Base-by-base conservation (phyloP, 1,140 invertebrate species). In the Oryctes rhinoceros region DNA sequence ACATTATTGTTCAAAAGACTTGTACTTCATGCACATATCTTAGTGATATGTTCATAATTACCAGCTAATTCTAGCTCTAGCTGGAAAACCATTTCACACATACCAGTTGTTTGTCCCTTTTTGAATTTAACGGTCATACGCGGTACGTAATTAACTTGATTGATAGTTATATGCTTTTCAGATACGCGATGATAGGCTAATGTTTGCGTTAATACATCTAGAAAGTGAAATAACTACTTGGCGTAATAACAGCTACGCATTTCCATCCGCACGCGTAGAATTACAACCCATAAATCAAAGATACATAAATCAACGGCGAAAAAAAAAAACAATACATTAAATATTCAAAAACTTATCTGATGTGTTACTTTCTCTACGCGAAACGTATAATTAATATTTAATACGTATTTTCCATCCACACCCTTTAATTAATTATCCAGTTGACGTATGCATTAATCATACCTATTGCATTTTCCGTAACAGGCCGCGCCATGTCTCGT, bases 261-360 rank as follows among this genome's bases (percentile, higher is more conserved):
- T 39, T 7, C 39, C 7, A 39, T 39, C 39, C 39, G 15, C 53
- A 15, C 18, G 18, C 53, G 15, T 18, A 59, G 53, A 59, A 15
- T 59, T 59, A 59, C 15, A 6, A 6, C 53, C n/a, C 53, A 18
- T 59, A 59, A 59, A 59, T 59, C 53, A 59, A 59, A 15, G 18
- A 59, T n/a, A 59, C 53, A 59, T 59, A n/a, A n/a, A 59, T 59
- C 53, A 59, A 18, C 53, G 5, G 53, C 15, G 53, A 59, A 18
- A 59, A 59, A 59, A 53, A n/a, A 44, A 59, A 59, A 59, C 18
- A 59, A 59, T 59, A 59, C 53, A 59, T 59, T 59, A 59, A 18
- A 15, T 59, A 18, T 59, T 59, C 53, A 59, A 59, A 59, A n/a
- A 59, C 53, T 59, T 59, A 59, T 59, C 53, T 59, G 53, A 59